A percentile compares a stretch with the other conserved stretches of the same genome.
phyloP scores from a whole-genome alignment of 2,113 vertebrate species.

The Hylia prasina region DNA sequence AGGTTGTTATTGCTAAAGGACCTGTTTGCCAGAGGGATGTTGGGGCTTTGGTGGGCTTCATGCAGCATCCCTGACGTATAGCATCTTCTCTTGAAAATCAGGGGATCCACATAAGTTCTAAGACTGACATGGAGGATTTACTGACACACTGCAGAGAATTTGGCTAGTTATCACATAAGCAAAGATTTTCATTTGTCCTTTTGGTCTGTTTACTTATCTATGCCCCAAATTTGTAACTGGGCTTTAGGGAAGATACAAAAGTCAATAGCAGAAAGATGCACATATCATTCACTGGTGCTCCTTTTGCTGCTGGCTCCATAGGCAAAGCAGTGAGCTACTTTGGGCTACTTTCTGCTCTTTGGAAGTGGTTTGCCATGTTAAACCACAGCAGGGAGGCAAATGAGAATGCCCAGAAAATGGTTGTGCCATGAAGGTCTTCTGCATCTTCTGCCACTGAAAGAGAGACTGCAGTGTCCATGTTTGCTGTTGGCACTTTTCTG shows the following conservation, averaged over 20 bases:
- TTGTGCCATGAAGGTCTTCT: neutral
- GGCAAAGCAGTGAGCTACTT: neutral
- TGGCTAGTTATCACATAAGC: neutral
- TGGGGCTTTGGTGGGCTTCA: neutral
- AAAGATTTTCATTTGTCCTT: neutral
- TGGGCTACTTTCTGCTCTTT: neutral
- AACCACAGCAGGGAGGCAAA: neutral
- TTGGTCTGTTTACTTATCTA: neutral
- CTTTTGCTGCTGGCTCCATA: neutral
- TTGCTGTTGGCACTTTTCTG: neutral
- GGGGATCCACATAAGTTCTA: neutral
- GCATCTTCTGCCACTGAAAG: neutral
- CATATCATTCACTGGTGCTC: neutral
- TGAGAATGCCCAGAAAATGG: neutral
- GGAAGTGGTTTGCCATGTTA: neutral
- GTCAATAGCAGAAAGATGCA: neutral
- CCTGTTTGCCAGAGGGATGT: neutral
- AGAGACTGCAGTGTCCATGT: rapidly evolving
- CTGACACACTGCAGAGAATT: neutral
- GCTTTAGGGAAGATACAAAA: neutral
- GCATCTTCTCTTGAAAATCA: neutral
- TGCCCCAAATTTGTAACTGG: neutral
- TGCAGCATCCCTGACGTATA: neutral
- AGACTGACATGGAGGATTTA: neutral
- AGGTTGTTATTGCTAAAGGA: neutral